These are phyloP conservation scores for Azemiops feae DNA, from an alignment of 2,113 vertebrate species.

Conservation along the genomic window DNA sequence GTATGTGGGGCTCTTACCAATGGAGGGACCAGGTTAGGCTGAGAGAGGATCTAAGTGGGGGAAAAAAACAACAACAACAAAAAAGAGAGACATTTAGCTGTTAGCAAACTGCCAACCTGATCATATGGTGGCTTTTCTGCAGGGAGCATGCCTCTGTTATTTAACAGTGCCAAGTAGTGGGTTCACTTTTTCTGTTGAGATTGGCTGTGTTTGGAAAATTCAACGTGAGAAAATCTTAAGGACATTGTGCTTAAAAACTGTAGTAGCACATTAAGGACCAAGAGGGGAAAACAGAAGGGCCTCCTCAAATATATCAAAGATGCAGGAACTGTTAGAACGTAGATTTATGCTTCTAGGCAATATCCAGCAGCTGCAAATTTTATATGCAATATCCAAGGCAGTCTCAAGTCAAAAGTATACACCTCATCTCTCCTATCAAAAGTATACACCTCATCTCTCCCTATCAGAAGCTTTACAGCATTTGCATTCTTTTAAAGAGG, in stretches of 20 bases:
- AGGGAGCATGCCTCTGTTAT: conserved; percentile 48
- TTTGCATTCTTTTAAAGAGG: neutral
- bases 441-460: neutral
- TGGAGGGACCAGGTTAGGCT: conserved; percentile 94
- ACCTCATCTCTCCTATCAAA: conserved; percentile 5
- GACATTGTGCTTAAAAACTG: conserved; percentile 24
- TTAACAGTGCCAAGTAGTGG: neutral
- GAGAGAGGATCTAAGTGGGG: conserved; percentile 87
- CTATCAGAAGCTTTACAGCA: conserved; percentile 19
- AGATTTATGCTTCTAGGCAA: neutral
- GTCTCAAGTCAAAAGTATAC: neutral
- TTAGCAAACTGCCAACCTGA: conserved; percentile 66
- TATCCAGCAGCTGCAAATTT: neutral
- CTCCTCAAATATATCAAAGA: neutral
- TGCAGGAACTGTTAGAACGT: neutral
- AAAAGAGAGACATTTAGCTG: conserved; percentile 69
- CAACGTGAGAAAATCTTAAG: conserved; percentile 19
- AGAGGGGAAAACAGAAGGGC: neutral
- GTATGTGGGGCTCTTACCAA: conserved; percentile 89
- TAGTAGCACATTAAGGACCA: conserved; percentile 18
- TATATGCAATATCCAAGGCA: neutral
- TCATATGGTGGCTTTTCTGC: conserved; percentile 54
- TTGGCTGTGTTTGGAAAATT: conserved; percentile 2
- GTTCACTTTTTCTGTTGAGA: neutral
- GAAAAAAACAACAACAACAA: conserved; percentile 70